Conservation (phyloP, 2,888 invertebrate genomes). For the Hermaeophaga mercurialis region DNA sequence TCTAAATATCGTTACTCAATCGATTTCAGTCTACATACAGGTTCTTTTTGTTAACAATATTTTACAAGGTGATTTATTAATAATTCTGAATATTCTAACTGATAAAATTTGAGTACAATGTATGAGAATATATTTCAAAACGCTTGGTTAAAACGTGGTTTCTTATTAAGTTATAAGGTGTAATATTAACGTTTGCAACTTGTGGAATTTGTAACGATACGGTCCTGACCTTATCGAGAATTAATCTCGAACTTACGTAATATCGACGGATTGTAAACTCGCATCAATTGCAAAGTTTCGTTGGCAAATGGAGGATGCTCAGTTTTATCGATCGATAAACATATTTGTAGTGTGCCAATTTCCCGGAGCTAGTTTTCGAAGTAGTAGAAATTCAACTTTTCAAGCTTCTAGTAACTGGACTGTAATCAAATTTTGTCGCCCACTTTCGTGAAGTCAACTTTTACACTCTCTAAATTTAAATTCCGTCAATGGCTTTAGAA, state of each 20-base stretch:
- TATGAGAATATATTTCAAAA: too few species aligned
- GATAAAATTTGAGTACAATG: too few species aligned
- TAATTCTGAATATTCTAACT: too few species aligned
- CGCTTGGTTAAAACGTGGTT: too few species aligned
- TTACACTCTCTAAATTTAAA: too few species aligned
- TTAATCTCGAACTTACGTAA: constrained; percentile 26
- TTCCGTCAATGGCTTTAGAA: too few species aligned
- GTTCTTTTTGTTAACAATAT: too few species aligned
- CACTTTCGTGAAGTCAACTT: too few species aligned
- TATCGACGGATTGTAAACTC: constrained; percentile 20
- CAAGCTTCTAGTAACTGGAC: not conserved
- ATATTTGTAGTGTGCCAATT: constrained; percentile 19
- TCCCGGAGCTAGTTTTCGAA: constrained; percentile 1
- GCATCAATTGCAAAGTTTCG: constrained; percentile 24
- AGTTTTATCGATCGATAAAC: constrained; percentile 22
- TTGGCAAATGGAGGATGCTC: constrained; percentile 14
- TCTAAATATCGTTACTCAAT: too few species aligned
- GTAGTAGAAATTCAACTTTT: constrained; percentile 1
- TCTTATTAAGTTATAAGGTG: not conserved
- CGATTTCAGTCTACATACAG: too few species aligned
- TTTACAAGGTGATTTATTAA: too few species aligned
- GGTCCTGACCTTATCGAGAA: constrained; percentile 17
- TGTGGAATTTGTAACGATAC: not conserved
- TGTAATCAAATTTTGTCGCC: too few species aligned
- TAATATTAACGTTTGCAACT: not conserved